phyloP scores from a whole-genome alignment of 2,888 invertebrate genomes.

The Odontocolon sp. region DNA sequence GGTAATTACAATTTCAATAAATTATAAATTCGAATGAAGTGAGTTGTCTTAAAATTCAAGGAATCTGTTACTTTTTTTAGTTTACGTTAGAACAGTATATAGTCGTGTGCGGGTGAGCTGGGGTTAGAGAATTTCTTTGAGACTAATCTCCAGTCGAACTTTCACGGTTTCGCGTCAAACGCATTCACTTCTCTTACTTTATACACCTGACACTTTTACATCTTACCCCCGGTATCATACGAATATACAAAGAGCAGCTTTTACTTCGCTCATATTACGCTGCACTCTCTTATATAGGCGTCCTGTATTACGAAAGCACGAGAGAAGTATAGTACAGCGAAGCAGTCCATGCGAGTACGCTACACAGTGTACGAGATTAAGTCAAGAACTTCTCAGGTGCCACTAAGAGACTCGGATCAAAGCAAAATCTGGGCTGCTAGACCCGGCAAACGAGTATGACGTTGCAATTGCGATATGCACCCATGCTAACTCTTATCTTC shows the following conservation, averaged over 20 bases:
- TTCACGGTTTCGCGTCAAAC: background rate
- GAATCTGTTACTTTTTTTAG: too few species aligned
- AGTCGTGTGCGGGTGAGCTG: too few species aligned
- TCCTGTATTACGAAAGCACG: background rate
- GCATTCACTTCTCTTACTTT: too few species aligned
- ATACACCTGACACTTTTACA: too few species aligned
- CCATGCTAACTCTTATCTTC: background rate
- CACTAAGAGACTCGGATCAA: conserved; percentile 17
- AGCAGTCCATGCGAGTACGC: too few species aligned
- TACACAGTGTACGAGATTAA: background rate
- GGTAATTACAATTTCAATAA: too few species aligned
- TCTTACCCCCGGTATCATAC: background rate
- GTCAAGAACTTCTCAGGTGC: conserved; percentile 16
- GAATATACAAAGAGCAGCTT: background rate
- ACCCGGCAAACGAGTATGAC: background rate
- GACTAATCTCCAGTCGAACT: background rate
- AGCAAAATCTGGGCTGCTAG: conserved; percentile 4
- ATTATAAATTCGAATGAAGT: too few species aligned
- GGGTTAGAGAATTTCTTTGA: too few species aligned
- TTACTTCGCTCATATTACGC: background rate
- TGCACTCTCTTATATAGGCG: background rate
- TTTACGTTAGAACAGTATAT: too few species aligned
- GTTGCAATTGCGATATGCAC: background rate
- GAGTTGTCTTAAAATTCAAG: too few species aligned
- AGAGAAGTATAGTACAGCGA: too few species aligned